These are phyloP conservation scores for Phaedon cochleariae DNA, from an alignment of 2,888 invertebrate species.

Conservation along the genomic window DNA sequence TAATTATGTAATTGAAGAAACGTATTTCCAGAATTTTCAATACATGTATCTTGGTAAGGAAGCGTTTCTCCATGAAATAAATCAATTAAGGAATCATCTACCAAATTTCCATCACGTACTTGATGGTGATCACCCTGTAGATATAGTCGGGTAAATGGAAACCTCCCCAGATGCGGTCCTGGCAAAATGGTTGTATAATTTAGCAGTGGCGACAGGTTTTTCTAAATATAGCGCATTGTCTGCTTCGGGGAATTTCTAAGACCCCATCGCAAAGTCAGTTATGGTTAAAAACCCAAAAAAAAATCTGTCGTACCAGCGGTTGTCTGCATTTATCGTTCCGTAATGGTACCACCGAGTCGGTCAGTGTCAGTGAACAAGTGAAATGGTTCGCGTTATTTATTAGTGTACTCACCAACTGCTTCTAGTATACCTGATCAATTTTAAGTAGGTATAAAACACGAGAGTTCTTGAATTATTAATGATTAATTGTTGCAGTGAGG, in stretches of 20 bases:
- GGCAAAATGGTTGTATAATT: slow-evolving; percentile 10
- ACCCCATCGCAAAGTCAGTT: neutral
- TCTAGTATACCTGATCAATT: too few relatives aligned
- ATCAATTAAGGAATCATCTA: too few relatives aligned
- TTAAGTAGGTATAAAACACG: too few relatives aligned
- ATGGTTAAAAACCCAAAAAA: slow-evolving; percentile 5
- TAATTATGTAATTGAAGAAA: too few relatives aligned
- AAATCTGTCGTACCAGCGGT: neutral
- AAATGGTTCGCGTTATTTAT: neutral
- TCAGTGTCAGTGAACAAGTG: neutral
- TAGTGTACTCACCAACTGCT: neutral
- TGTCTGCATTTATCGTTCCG: neutral
- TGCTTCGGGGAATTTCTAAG: slow-evolving; percentile 23
- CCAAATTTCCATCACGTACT: too few relatives aligned
- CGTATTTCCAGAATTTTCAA: too few relatives aligned
- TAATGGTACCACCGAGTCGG: neutral
- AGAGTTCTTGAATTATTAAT: too few relatives aligned
- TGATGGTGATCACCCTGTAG: too few relatives aligned
- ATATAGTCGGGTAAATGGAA: too few relatives aligned
- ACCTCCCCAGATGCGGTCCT: neutral
- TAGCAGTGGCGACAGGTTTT: slow-evolving; percentile 31
- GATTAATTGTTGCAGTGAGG: too few relatives aligned
- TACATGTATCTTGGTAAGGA: too few relatives aligned
- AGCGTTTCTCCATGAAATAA: too few relatives aligned
- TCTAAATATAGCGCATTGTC: slow-evolving; percentile 36